Conservation (phyloP, 2,888 invertebrate genomes). For the Dolichopus griseipennis region DNA sequence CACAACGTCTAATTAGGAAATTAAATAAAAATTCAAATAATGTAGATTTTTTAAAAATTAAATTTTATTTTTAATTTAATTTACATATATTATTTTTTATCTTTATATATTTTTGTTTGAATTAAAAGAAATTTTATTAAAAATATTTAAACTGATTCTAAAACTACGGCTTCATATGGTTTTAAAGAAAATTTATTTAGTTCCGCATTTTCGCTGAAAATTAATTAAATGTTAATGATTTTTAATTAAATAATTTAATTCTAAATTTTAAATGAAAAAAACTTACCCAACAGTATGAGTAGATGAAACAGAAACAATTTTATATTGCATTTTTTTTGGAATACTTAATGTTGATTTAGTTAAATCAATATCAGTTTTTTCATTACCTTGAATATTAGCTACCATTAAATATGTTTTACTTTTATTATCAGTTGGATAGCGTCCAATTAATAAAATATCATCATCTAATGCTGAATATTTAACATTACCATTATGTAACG, state of each 20-base stretch:
- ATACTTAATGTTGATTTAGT: neutral
- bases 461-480: slow-evolving; percentile 31
- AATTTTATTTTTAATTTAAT: no score
- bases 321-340: neutral
- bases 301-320: slow-evolving; percentile 7
- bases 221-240: neutral
- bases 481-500: slow-evolving; percentile 30
- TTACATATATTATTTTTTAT: no score
- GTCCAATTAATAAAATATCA: slow-evolving; percentile 30
- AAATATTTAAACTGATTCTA: neutral
- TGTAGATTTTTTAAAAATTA: no score
- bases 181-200: neutral
- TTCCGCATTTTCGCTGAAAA: neutral
- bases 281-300: neutral
- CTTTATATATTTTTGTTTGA: no score
- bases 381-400: slow-evolving; percentile 28
- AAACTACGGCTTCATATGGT: neutral
- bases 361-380: neutral
- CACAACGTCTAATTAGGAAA: no score
- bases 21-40: no score
- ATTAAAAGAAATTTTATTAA: no score
- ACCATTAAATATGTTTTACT: slow-evolving; percentile 26
- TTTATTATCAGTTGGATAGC: slow-evolving; percentile 21
- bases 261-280: neutral
- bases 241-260: no score